Percentiles rank a stretch among this genome's conserved stretches.
phyloP scores from a whole-genome alignment of 2,888 invertebrate species.

The Theretra japonica region DNA sequence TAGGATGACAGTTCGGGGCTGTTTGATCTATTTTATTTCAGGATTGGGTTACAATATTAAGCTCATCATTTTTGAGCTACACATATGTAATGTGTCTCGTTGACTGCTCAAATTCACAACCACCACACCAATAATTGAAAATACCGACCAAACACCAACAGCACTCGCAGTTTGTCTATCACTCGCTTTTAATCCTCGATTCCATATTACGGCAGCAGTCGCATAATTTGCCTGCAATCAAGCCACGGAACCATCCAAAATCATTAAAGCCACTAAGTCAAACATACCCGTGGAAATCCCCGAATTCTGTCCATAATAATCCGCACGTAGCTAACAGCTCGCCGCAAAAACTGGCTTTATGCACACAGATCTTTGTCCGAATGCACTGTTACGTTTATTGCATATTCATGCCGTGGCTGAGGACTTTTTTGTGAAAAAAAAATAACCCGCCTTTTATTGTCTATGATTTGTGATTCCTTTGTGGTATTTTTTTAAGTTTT shows the following conservation, averaged over 20 bases:
- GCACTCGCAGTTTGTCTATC: too few relatives aligned
- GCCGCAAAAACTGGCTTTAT: slow-evolving; percentile 39
- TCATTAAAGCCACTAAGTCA: slow-evolving; percentile 2
- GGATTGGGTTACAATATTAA: too few relatives aligned
- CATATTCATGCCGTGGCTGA: slow-evolving; percentile 57
- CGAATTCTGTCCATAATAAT: slow-evolving; percentile 6
- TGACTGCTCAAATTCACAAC: too few relatives aligned
- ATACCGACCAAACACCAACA: too few relatives aligned
- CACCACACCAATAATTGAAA: too few relatives aligned
- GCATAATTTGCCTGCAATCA: not conserved
- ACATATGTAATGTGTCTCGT: too few relatives aligned
- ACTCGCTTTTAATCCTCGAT: not conserved
- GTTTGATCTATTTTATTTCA: too few relatives aligned
- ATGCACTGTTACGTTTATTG: slow-evolving; percentile 55
- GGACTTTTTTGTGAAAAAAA: slow-evolving; percentile 37
- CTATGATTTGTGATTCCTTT: slow-evolving; percentile 44
- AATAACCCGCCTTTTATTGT: slow-evolving; percentile 37
- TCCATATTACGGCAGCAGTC: not conserved
- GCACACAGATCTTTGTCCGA: slow-evolving; percentile 49
- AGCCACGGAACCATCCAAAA: slow-evolving; percentile 2
- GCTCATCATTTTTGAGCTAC: too few relatives aligned
- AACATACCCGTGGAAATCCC: not conserved
- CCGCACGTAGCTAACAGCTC: not conserved
- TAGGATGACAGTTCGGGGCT: too few relatives aligned
- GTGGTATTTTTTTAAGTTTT: slow-evolving; percentile 34